These are phyloP conservation scores for Epinotia brunnichana DNA, from an alignment of 2,888 invertebrate species.

Conservation along the genomic window DNA sequence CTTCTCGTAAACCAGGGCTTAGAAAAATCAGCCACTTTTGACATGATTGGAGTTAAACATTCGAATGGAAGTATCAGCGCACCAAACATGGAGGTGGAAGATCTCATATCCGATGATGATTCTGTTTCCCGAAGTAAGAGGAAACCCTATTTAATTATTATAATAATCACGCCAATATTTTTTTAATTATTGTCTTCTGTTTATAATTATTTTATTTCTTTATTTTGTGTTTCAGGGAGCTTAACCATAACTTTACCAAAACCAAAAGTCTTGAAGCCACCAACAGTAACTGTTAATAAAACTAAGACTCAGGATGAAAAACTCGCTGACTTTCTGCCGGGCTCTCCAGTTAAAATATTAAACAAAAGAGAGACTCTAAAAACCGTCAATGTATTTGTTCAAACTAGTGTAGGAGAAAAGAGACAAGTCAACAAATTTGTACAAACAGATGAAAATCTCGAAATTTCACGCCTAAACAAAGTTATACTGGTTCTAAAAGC, in stretches of 20 bases:
- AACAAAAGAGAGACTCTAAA: conserved; percentile 44
- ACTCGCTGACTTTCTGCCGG: conserved; percentile 30
- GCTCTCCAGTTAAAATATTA: conserved; percentile 44
- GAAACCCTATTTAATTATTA: not conserved
- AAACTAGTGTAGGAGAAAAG: conserved; percentile 56
- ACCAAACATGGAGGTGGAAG: conserved; percentile 62
- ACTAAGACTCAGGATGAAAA: conserved; percentile 40
- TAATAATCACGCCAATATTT: not conserved
- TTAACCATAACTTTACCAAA: conserved; percentile 67
- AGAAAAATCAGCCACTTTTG: conserved; percentile 51
- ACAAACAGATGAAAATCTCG: conserved; percentile 65
- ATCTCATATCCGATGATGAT: conserved; percentile 70
- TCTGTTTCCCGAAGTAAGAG: conserved; percentile 62
- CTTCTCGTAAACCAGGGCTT: conserved; percentile 70
- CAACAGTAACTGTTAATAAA: conserved; percentile 45
- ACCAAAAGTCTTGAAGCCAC: conserved; percentile 59
- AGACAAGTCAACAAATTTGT: conserved; percentile 51
- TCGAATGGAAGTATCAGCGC: conserved; percentile 47
- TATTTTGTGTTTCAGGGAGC: conserved; percentile 61
- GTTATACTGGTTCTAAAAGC: conserved; percentile 53
- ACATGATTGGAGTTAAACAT: conserved; percentile 48
- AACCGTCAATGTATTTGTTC: conserved; percentile 54
- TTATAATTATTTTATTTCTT: conserved; percentile 4
- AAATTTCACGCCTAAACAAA: conserved; percentile 51
- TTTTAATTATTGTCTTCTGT: too few relatives aligned